Percentiles rank a stretch among this genome's conserved stretches.
These are phyloP conservation scores for Capreolus pygargus DNA, from an alignment of 2,113 vertebrate species.

Conservation along the genomic window DNA sequence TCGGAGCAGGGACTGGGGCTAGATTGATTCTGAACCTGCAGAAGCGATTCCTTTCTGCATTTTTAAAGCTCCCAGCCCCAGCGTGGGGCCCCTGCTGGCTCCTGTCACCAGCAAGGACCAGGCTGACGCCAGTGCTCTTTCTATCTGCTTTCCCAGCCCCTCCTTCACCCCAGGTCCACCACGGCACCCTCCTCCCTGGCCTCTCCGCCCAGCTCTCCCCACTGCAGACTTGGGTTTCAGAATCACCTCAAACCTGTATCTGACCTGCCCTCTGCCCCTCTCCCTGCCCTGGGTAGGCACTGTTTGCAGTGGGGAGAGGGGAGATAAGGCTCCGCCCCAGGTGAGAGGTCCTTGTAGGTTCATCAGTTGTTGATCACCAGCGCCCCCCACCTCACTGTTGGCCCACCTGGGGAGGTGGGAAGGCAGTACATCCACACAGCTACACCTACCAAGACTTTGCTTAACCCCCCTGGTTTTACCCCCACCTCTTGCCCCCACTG, in stretches of 20 bases:
- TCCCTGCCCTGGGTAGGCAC: neutral
- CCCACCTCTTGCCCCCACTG: neutral
- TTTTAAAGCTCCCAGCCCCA: neutral
- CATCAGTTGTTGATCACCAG: neutral
- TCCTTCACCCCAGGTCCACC: neutral
- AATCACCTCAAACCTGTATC: neutral
- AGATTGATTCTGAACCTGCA: neutral
- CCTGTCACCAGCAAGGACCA: neutral
- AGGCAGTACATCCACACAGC: neutral
- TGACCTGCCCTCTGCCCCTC: neutral
- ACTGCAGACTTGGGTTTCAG: neutral
- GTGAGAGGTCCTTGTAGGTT: neutral
- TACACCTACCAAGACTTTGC: neutral
- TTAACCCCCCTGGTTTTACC: neutral
- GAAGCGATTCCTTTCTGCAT: neutral
- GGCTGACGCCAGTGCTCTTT: neutral
- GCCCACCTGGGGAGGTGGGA: neutral
- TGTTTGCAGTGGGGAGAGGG: neutral
- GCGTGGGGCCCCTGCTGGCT: neutral
- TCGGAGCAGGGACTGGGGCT: neutral
- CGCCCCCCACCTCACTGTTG: accelerated
- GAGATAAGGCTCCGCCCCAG: neutral
- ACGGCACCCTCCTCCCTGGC: neutral
- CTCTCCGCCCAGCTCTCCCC: neutral
- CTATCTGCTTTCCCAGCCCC: neutral